phyloP scores from a whole-genome alignment of 1,140 invertebrate species.

The Formica selysi region DNA sequence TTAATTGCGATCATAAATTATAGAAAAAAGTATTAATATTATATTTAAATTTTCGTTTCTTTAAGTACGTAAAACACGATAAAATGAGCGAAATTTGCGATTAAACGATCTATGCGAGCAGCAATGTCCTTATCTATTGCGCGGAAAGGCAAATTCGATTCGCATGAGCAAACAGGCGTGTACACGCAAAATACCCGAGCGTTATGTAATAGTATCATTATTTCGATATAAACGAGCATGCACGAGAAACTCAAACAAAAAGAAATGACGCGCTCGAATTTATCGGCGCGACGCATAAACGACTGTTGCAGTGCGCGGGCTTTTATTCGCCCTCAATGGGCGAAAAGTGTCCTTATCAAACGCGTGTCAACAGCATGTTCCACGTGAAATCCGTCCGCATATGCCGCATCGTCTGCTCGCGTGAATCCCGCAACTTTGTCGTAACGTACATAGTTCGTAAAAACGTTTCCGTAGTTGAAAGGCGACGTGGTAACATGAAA shows the following conservation, averaged over 20 bases:
- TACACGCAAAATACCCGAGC: neutral
- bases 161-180: neutral
- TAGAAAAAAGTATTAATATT: neutral
- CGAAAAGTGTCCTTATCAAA: constrained; percentile 54
- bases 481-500: neutral
- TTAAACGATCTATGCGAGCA: too few species aligned
- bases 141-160: neutral
- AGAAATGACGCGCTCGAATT: constrained; percentile 41
- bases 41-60: neutral
- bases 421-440: constrained; percentile 17
- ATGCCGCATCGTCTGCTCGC: neutral
- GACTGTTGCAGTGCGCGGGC: constrained; percentile 20
- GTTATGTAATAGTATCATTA: constrained; percentile 45
- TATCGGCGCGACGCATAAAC: constrained; percentile 39
- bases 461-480: neutral
- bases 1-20: neutral
- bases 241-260: neutral
- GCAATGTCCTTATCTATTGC: neutral
- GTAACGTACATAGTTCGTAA: neutral
- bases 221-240: constrained; percentile 38
- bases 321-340: constrained; percentile 43
- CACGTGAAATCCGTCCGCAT: constrained; percentile 17
- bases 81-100: neutral
- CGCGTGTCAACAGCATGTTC: constrained; percentile 42
- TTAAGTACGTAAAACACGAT: neutral